Evolutionary conservation across 1,140 invertebrate species (phyloP).

Genomic region (Heliconius hermathena): DNA sequence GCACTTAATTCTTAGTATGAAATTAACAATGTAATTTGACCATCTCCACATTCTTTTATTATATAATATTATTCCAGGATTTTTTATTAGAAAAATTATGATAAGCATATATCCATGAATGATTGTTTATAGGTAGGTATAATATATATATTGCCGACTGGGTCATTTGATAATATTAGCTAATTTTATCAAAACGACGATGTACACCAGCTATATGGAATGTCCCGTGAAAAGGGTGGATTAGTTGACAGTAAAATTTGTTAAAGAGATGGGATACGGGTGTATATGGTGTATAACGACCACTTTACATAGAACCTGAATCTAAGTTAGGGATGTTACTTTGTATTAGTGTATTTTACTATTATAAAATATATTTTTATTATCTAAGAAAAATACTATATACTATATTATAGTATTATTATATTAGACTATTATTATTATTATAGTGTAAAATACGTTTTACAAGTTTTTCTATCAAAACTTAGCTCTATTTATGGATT

Average conservation of each 20-base stretch:
- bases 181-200: constrained; percentile 21
- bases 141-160: neutral
- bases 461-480: neutral
- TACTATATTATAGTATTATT: too few relatives aligned
- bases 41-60: too few relatives aligned
- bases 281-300: constrained; percentile 38
- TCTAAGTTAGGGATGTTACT: neutral
- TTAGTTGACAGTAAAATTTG: constrained; percentile 77
- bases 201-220: constrained; percentile 41
- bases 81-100: too few relatives aligned
- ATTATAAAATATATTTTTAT: too few relatives aligned
- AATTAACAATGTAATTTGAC: too few relatives aligned
- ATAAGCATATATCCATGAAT: too few relatives aligned
- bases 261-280: constrained; percentile 70
- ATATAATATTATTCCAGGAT: too few relatives aligned
- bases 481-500: neutral
- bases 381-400: too few relatives aligned
- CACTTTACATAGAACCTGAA: constrained; percentile 49
- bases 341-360: neutral
- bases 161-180: neutral
- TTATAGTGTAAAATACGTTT: neutral
- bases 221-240: constrained; percentile 67
- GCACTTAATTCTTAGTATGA: too few relatives aligned
- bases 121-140: too few relatives aligned
- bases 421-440: neutral